Percentiles rank a stretch among this genome's conserved stretches.
phyloP scores from a whole-genome alignment of 2,888 invertebrate species.

The Apocheima hispidaria region DNA sequence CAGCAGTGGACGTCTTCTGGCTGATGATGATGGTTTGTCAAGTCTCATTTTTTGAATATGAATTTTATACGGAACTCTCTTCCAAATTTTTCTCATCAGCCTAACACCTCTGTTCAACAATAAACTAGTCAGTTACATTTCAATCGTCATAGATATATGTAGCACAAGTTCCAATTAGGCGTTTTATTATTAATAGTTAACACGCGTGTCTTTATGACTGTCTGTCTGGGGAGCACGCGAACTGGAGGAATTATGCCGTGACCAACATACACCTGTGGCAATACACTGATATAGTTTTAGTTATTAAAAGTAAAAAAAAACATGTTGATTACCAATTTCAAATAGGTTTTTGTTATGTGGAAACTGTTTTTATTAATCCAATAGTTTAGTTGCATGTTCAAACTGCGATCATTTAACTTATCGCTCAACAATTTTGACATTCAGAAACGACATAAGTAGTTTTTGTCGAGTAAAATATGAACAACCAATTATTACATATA shows the following conservation, averaged over 20 bases:
- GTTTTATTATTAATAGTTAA: conserved; percentile 78
- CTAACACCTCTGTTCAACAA: conserved; percentile 51
- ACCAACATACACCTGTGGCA: conserved; percentile 38
- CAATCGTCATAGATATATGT: conserved; percentile 56
- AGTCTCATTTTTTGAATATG: no score
- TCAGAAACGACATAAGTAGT: no score
- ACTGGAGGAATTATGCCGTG: conserved; percentile 69
- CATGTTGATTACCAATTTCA: no score
- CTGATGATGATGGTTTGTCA: no score
- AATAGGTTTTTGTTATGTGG: not conserved
- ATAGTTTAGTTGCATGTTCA: no score
- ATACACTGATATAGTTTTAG: conserved; percentile 19
- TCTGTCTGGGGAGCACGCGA: conserved; percentile 76
- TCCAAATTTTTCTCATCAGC: not conserved
- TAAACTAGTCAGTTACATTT: conserved; percentile 65
- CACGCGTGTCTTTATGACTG: conserved; percentile 75
- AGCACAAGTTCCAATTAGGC: conserved; percentile 79
- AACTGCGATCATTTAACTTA: no score
- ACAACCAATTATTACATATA: no score
- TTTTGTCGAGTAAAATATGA: no score
- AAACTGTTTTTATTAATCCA: no score
- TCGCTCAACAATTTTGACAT: no score
- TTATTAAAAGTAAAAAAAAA: not conserved
- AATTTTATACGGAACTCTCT: conserved; percentile 35
- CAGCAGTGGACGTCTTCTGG: no score